Evolutionary conservation across 2,113 vertebrate species (phyloP), one percentile per base, ranked within the genome.

Genomic region (Protobothrops flavoviridis): DNA sequence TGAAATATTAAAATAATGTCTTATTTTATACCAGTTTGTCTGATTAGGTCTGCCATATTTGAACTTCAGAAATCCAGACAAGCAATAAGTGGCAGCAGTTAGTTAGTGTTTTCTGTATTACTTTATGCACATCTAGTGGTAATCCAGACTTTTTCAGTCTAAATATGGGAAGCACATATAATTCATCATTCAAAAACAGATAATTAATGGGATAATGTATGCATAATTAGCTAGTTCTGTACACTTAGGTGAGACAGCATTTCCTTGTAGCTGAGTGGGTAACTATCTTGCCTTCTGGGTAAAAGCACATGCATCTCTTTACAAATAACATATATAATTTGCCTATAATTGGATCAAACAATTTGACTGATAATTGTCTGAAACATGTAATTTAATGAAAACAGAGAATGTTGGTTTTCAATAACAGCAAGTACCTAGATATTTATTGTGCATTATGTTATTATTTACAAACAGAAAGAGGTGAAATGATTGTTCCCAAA

Each of bases 401-500:
- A 96, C 85, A 89, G 89, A 87, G 93, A 94, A 96, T 96, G 94
- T 95, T 96, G 92, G 91, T 94, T 97, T 93, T 95, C 89, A 96
- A 94, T 95, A 95, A 97, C 89, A 95, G 23, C 74, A 90, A 86
- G 24, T 59, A 85, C 96, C 26, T 90, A 91, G 95, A 94, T 94
- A 90, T 86, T 87, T 57, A 87, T 43, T 95, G 94, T 96, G 56
- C 29, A 52, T 90, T 97, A 95, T 97, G 95, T 94, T 96, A 96
- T 53, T 95, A 96, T 96, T 96, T 97, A 95, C 94, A 95, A 96
- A 96, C 94, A 95, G 95, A 96, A 96, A 93, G 15, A 61, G 10
- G 96, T 94, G 92, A 96, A 97, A 96, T 94, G 94, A 29, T 94
- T 96, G 95, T 96, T 97, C 94, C 93, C 91, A 94, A 95, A 86